Base-by-base conservation (phyloP, 2,113 vertebrate genomes). In the Chloroceryle aenea region DNA sequence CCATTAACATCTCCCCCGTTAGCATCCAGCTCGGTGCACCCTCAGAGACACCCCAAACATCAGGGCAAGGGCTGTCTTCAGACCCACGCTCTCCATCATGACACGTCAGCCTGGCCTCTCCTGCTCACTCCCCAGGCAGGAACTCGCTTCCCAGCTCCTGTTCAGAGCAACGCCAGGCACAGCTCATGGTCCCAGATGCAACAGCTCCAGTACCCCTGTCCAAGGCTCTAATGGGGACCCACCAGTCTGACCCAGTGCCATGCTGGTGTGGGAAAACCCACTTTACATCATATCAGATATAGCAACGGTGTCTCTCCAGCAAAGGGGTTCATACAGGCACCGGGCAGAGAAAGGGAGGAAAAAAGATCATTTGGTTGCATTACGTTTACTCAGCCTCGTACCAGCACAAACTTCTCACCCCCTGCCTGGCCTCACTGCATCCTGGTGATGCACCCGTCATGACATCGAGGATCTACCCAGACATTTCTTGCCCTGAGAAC, bases 271-370 rank as follows among this genome's bases (percentile, higher is more conserved):
- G 34, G 34, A 90, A 36, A 90, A 47, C 73, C 48, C 71, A 91
- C 29, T 29, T 45, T 21, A 18, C 17, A 59, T 26, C 6, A 0
- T 8, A 26, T 12, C 45, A 23, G 4, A 12, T 2, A 16, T 0
- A 14, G 36, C 0, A 29, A 59, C 0, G 7, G 40, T 2, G 3
- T 32, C 40, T 7, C n/a, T 34, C 43, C 42, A 45, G 73, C 74
- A 64, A n/a, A 40, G n/a, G 25, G 50, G 7, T 12, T 47, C 0
- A 2, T 25, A 15, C 32, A 58, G 38, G 19, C 62, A 42, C 21
- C 21, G 62, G 32, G 63, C 30, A 74, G 40, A 43, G 27, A 74
- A 95, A 61, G 0, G 3, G 30, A 84, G 77, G 20, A 20, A n/a
- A 42, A 42, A 52, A 23, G 4, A n/a, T 34, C 38, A 27, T 42